Evolutionary conservation across 1,140 invertebrate genomes (phyloP).

Genomic region (Atta colombica): DNA sequence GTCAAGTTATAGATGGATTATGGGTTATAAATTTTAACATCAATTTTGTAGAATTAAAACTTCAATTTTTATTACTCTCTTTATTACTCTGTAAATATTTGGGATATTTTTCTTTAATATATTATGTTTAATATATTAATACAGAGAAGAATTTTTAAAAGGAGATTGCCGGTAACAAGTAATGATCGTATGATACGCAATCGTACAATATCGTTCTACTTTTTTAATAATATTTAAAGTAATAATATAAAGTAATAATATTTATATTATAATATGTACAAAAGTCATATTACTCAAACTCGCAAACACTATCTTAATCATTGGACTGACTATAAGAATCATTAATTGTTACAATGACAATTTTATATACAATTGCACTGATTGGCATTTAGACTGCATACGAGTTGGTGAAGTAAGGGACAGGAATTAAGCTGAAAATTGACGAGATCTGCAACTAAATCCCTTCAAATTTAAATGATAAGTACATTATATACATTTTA

Average conservation of each 20-base stretch:
- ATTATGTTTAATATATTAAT: not conserved
- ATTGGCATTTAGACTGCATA: too few relatives aligned
- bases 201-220: not conserved
- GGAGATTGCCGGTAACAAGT: not conserved
- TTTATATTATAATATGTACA: conserved; percentile 18
- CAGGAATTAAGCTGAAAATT: too few relatives aligned
- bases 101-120: not conserved
- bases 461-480: too few relatives aligned
- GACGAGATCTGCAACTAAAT: too few relatives aligned
- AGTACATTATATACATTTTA: too few relatives aligned
- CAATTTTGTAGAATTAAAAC: too few relatives aligned
- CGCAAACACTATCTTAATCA: not conserved
- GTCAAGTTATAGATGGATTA: too few relatives aligned
- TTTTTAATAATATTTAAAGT: conserved; percentile 46
- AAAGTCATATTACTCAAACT: conserved; percentile 17
- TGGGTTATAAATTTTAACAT: too few relatives aligned
- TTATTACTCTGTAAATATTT: not conserved
- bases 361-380: not conserved
- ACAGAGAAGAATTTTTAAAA: not conserved
- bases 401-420: too few relatives aligned
- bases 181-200: not conserved
- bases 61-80: not conserved
- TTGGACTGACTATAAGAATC: not conserved
- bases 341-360: not conserved
- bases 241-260: too few relatives aligned